A percentile compares a stretch with the other conserved stretches of the same genome.
Evolutionary conservation across 2,888 invertebrate species (phyloP).

Genomic region (Andricus curvator): DNA sequence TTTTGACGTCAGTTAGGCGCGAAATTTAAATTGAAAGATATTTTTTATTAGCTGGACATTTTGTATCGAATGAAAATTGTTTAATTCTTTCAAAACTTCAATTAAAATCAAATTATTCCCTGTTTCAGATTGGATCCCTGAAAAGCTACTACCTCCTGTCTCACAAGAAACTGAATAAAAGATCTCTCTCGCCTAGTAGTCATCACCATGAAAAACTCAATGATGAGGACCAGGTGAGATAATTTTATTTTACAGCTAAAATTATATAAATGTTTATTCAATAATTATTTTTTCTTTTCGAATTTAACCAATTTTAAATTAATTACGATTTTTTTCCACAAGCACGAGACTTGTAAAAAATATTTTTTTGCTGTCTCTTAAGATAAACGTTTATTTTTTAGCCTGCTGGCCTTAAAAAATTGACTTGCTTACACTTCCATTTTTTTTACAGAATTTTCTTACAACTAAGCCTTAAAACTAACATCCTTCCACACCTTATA

Average conservation of each 20-base stretch:
- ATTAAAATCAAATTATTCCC: conserved; percentile 59
- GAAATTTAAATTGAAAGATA: too few relatives aligned
- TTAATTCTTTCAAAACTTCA: background rate
- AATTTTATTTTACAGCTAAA: background rate
- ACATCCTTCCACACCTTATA: too few relatives aligned
- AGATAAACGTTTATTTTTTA: too few relatives aligned
- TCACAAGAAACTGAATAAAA: conserved; percentile 90
- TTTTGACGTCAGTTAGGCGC: too few relatives aligned
- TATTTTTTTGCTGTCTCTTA: too few relatives aligned
- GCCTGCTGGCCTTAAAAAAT: too few relatives aligned
- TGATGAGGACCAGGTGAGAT: conserved; percentile 87
- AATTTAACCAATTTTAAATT: too few relatives aligned
- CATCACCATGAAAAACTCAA: conserved; percentile 88
- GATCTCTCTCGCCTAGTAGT: conserved; percentile 88
- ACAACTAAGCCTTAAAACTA: too few relatives aligned
- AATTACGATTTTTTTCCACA: too few relatives aligned
- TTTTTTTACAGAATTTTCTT: too few relatives aligned
- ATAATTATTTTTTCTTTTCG: background rate
- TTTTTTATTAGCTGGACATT: background rate
- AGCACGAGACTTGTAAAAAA: too few relatives aligned
- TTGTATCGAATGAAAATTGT: background rate
- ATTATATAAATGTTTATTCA: background rate
- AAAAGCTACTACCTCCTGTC: conserved; percentile 92
- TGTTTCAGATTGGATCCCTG: conserved; percentile 93
- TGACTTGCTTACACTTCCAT: too few relatives aligned